Base-by-base conservation (phyloP, 1,140 invertebrate species). In the Panonychus citri region DNA sequence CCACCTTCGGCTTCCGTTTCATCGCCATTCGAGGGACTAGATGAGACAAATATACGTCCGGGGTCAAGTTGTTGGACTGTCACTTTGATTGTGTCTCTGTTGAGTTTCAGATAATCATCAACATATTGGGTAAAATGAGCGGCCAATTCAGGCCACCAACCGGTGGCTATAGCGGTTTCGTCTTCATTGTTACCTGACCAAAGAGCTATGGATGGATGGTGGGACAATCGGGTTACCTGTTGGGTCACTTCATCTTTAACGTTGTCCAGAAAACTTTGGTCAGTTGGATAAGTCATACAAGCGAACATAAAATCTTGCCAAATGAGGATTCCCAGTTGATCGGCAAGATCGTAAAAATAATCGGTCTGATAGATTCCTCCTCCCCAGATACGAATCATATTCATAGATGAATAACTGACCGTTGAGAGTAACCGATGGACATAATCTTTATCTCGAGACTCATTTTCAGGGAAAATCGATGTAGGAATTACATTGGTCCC, bases 131-230 rank as follows among this genome's bases (percentile, higher is more conserved):
- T 54, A 17, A 34, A 15, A 3, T 17, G 8, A 28, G 30, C 8
- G 15, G 3, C 17, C 26, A 55, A n/a, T 56, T 48, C 49, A 15
- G 17, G 13, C 64, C 64, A 77, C 88, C 88, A 93, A 66, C 88
- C 81, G 37, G 77, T 77, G 43, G 77, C 73, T 2, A 97, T 68
- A 0, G 86, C 89, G 27, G 77, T 81, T 75, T 98, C 93, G 67
- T 97, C 97, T 71, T 98, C 94, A 69, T 99, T 99, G 67, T 97
- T 99, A 3, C 85, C 89, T 17, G 88, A 83, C 81, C 70, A 74
- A 30, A 94, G 62, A 0, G 85, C 79, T 50, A 98, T 78, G 54
- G 82, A 87, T 0, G 91, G 76, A 71, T 96, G 90, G 67, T 85
- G 76, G 59, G 87, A 82, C 7, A 98, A 70, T 56, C 90, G 74